phyloP scores from a whole-genome alignment of 1,140 invertebrate genomes.

The Drosophila saltans region DNA sequence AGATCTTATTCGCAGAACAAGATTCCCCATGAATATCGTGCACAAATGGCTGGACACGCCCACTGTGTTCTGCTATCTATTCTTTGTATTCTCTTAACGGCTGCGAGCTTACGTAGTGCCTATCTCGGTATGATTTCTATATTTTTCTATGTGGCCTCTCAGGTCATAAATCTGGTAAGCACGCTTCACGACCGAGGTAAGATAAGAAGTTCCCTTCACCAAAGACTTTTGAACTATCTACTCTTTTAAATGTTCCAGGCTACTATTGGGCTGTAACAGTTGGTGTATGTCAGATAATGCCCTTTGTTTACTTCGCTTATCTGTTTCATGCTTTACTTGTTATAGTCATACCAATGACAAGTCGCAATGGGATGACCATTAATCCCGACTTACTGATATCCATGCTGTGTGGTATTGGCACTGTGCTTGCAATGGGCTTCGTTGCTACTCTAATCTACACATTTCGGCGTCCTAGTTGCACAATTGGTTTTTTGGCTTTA shows the following conservation, averaged over 20 bases:
- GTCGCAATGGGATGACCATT: constrained; percentile 85
- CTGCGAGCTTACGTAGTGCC: constrained; percentile 54
- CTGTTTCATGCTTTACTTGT: constrained; percentile 88
- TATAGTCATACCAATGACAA: constrained; percentile 87
- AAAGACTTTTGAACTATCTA: neutral
- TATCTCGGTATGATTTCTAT: constrained; percentile 71
- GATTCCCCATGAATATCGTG: constrained; percentile 50
- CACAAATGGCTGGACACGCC: constrained; percentile 69
- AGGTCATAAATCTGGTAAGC: constrained; percentile 67
- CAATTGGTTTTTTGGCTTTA: constrained; percentile 75
- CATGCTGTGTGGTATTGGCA: constrained; percentile 83
- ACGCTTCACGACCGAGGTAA: constrained; percentile 71
- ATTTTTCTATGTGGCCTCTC: constrained; percentile 62
- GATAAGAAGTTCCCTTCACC: neutral
- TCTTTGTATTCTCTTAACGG: constrained; percentile 57
- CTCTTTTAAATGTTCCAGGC: constrained; percentile 43
- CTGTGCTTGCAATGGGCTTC: constrained; percentile 62
- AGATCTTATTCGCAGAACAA: constrained; percentile 39
- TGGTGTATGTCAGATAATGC: constrained; percentile 76
- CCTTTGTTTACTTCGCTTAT: constrained; percentile 85
- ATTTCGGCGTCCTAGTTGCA: constrained; percentile 54
- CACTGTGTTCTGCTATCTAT: constrained; percentile 60
- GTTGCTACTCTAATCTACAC: constrained; percentile 64
- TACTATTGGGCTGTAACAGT: constrained; percentile 86
- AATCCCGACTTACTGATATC: constrained; percentile 86